These are phyloP conservation scores for Thera obeliscata DNA, from an alignment of 2,888 invertebrate species.

Conservation along the genomic window DNA sequence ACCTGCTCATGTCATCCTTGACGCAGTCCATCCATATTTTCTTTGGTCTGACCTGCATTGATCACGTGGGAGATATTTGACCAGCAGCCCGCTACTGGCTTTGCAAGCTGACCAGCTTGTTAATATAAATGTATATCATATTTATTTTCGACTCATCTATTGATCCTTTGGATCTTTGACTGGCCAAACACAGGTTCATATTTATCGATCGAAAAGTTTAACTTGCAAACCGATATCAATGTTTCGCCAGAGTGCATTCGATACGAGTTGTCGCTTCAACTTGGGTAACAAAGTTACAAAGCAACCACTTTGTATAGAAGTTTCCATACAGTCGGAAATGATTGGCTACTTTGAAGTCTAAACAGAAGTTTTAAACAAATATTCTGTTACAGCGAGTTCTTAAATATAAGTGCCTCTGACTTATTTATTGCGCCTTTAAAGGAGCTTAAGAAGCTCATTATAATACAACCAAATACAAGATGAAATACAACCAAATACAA, in stretches of 20 bases:
- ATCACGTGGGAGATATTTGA: no score
- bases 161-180: no score
- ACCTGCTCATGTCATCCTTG: no score
- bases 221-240: slow-evolving; percentile 17
- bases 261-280: slow-evolving; percentile 20
- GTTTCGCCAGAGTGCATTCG: slow-evolving; percentile 10
- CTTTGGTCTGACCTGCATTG: no score
- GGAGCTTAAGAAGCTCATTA: not conserved
- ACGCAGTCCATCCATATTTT: no score
- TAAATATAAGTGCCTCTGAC: not conserved
- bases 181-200: no score
- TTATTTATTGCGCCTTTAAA: slow-evolving; percentile 2
- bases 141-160: no score
- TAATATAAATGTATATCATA: no score
- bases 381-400: not conserved
- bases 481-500: no score
- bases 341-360: slow-evolving; percentile 19
- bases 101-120: no score
- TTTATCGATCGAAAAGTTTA: slow-evolving; percentile 10
- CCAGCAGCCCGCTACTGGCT: no score
- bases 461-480: no score
- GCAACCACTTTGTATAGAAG: slow-evolving; percentile 21
- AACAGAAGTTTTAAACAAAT: slow-evolving; percentile 16
- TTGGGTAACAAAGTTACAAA: slow-evolving; percentile 21
- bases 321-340: slow-evolving; percentile 11